A percentile compares a stretch with the other conserved stretches of the same genome.
These are phyloP conservation scores for Fissipunctia ypsillon DNA, from an alignment of 2,888 invertebrate species.

Conservation along the genomic window DNA sequence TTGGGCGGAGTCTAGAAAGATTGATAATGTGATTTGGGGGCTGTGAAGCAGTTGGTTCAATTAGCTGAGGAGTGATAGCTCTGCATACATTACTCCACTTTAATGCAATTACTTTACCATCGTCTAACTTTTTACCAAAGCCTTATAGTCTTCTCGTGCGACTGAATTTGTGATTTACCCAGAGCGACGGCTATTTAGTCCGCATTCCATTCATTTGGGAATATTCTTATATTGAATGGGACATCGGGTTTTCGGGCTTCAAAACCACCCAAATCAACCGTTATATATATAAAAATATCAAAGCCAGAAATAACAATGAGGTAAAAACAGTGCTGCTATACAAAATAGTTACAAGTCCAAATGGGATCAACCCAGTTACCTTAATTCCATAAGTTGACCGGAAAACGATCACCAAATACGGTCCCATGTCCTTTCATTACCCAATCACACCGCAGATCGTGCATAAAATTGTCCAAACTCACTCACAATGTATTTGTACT, in stretches of 20 bases:
- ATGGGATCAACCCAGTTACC: constrained; percentile 29
- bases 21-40: constrained; percentile 31
- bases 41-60: constrained; percentile 19
- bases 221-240: constrained; percentile 21
- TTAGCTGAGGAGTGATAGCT: constrained; percentile 23
- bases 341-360: constrained; percentile 21
- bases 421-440: constrained; percentile 48
- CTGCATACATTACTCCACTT: constrained; percentile 33
- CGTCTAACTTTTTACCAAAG: not conserved
- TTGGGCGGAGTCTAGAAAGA: constrained; percentile 31
- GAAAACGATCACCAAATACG: constrained; percentile 47
- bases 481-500: constrained; percentile 52
- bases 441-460: constrained; percentile 39
- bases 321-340: constrained; percentile 9
- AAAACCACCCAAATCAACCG: constrained; percentile 17
- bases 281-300: not conserved
- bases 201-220: constrained; percentile 28
- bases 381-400: constrained; percentile 36
- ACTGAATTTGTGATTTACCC: constrained; percentile 7
- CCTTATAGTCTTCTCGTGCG: not conserved
- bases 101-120: constrained; percentile 26
- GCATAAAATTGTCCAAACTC: constrained; percentile 51
- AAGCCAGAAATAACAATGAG: constrained; percentile 10
- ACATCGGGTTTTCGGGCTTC: not conserved
- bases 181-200: constrained; percentile 6